A percentile compares a stretch with the other conserved stretches of the same genome.
Conservation (phyloP, 2,113 vertebrate species). For the Dunckerocampus dactyliophorus region DNA sequence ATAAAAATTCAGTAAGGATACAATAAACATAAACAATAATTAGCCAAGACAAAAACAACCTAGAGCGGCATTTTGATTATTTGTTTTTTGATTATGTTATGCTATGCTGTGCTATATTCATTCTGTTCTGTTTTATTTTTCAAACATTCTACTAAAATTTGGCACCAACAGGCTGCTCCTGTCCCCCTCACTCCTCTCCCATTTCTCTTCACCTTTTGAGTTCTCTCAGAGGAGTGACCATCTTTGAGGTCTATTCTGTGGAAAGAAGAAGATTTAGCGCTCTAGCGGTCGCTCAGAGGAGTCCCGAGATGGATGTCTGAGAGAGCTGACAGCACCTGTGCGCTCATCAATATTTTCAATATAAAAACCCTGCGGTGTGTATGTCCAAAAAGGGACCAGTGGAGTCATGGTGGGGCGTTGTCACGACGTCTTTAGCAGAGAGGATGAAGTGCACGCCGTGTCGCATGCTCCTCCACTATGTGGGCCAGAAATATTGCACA, state of each 20-base stretch:
- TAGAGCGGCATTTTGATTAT: too few relatives aligned
- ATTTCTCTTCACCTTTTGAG: background rate
- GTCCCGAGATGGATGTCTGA: background rate
- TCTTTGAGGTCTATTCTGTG: background rate
- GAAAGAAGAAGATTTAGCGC: conserved; percentile 2
- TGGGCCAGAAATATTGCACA: conserved; percentile 28
- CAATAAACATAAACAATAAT: too few relatives aligned
- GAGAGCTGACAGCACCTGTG: conserved; percentile 2
- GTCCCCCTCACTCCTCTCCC: too few relatives aligned
- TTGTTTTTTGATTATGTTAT: too few relatives aligned
- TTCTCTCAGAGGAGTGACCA: background rate
- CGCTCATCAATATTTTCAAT: conserved; percentile 11
- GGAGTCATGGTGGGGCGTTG: conserved; percentile 15
- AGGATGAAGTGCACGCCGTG: conserved; percentile 19
- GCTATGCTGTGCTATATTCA: too few relatives aligned
- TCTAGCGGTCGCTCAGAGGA: background rate
- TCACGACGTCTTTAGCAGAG: conserved; percentile 34
- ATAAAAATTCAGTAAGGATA: too few relatives aligned
- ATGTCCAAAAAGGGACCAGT: background rate
- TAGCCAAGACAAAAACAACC: too few relatives aligned
- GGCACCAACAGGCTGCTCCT: too few relatives aligned
- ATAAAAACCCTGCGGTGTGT: background rate
- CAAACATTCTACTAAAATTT: too few relatives aligned
- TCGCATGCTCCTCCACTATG: conserved; percentile 4
- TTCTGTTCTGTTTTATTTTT: too few relatives aligned